Evolutionary conservation across 2,888 invertebrate species (phyloP), one percentile per base, ranked within the genome.

Genomic region (Calliscelio sp.): DNA sequence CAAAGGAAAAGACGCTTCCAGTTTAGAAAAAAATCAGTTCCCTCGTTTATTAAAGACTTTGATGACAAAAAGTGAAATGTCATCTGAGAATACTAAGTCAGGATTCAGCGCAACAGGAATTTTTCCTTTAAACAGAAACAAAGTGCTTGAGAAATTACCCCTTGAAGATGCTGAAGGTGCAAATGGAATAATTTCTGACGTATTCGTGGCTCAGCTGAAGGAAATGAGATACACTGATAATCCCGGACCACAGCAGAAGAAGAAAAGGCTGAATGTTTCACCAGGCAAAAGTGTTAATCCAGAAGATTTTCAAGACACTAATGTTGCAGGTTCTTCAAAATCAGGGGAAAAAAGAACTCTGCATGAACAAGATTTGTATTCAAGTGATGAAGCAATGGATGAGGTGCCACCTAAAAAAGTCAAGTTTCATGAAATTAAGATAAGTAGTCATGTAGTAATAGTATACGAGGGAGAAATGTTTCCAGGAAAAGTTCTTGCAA

Each of bases 401-500:
- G 22, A 59, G 16, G 59, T 38, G 59, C 22, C 59, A 28, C 63
- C 25, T 25, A 63, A 63, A 44, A 63, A 63, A 63, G 16, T 35
- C n/a, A 44, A 63, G 24, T 10, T 28, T 55, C 14, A 1, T 28
- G 55, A 55, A 24, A 28, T 55, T 25, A 28, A 55, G 38, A 38
- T 38, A 38, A 14, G 38, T 57, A 35, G 32, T 28, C 46, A 71
- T 32, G 44, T 71, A 32, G 20, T 71, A 14, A n/a, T 71, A 6
- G 57, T 44, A 11, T 71, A 57, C 35, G 73, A 59, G 22, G 74
- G 53, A 41, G 74, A 74, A 53, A 16, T 18, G 35, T 74, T 74
- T 51, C 74, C 63, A 38, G 51, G 61, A 25, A 74, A 63, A 44
- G 20, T 53, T 22, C 4, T 57, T 14, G 66, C 24, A 18, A 46